Evolutionary conservation across 1,140 invertebrate species (phyloP).

Genomic region (Drosophila pandora): DNA sequence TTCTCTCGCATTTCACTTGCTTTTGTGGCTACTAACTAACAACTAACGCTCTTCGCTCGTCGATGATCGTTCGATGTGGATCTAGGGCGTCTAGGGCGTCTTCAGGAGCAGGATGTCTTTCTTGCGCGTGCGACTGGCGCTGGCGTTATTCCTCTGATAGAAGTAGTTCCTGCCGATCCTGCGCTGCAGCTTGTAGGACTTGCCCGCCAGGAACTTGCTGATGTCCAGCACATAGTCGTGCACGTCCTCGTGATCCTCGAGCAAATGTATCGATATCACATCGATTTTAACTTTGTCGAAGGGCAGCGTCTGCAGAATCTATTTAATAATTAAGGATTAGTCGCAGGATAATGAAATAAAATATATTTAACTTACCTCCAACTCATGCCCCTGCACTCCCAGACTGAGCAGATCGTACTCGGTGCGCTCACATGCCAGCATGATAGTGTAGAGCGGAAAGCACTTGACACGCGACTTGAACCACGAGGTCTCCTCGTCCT

Average conservation of each 20-base stretch:
- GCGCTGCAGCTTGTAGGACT: constrained; percentile 79
- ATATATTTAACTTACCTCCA: constrained; percentile 70
- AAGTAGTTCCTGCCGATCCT: constrained; percentile 81
- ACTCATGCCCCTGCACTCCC: constrained; percentile 87
- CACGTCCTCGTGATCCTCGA: constrained; percentile 78
- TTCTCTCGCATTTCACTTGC: constrained; percentile 30
- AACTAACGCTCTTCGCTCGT: no score
- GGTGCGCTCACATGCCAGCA: constrained; percentile 90
- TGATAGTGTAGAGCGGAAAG: constrained; percentile 92
- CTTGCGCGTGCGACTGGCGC: constrained; percentile 76
- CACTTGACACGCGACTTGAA: constrained; percentile 89
- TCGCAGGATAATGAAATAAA: no score
- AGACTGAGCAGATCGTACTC: constrained; percentile 90
- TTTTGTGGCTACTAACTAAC: constrained; percentile 48
- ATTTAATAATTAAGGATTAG: background rate
- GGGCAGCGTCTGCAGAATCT: constrained; percentile 85
- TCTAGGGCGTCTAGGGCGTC: constrained; percentile 51
- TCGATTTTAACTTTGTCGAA: constrained; percentile 85
- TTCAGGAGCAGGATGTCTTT: constrained; percentile 81
- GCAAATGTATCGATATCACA: constrained; percentile 84
- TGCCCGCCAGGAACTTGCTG: constrained; percentile 79
- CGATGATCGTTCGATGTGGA: background rate
- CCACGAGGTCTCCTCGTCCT: constrained; percentile 84
- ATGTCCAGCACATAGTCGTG: constrained; percentile 75
- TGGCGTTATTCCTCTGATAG: constrained; percentile 76